A percentile compares a stretch with the other conserved stretches of the same genome.
phyloP scores from a whole-genome alignment of 2,888 invertebrate genomes.

The Antitype chi region DNA sequence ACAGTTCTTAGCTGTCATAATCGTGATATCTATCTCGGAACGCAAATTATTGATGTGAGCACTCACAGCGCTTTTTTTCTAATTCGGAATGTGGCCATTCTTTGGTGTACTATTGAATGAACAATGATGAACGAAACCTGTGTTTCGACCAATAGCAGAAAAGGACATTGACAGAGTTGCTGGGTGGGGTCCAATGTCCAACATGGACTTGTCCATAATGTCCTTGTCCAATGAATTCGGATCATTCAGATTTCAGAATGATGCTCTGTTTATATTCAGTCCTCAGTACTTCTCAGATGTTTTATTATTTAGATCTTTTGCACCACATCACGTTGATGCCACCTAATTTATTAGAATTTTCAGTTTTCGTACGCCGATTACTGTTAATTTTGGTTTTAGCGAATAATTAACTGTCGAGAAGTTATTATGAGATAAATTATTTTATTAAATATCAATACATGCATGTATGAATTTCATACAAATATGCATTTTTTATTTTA shows the following conservation, averaged over 20 bases:
- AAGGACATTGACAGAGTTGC: constrained; percentile 31
- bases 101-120: constrained; percentile 18
- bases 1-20: too few relatives aligned
- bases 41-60: too few relatives aligned
- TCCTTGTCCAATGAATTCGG: too few relatives aligned
- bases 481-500: too few relatives aligned
- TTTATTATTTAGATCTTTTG: neutral
- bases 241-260: neutral
- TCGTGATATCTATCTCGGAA: too few relatives aligned
- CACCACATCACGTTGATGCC: neutral
- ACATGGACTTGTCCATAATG: too few relatives aligned
- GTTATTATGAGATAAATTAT: neutral
- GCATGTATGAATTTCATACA: too few relatives aligned
- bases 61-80: too few relatives aligned
- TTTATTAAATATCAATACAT: too few relatives aligned
- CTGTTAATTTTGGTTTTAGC: neutral
- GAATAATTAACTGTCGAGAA: neutral
- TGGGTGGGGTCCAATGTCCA: neutral
- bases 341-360: neutral
- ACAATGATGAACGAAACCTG: constrained; percentile 1
- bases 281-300: too few relatives aligned
- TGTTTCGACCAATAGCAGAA: constrained; percentile 11
- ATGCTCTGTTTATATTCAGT: too few relatives aligned
- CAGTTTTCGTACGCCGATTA: neutral
- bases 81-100: too few relatives aligned